phyloP scores from a whole-genome alignment of 1,140 invertebrate genomes.

The Coptotermes formosanus region DNA sequence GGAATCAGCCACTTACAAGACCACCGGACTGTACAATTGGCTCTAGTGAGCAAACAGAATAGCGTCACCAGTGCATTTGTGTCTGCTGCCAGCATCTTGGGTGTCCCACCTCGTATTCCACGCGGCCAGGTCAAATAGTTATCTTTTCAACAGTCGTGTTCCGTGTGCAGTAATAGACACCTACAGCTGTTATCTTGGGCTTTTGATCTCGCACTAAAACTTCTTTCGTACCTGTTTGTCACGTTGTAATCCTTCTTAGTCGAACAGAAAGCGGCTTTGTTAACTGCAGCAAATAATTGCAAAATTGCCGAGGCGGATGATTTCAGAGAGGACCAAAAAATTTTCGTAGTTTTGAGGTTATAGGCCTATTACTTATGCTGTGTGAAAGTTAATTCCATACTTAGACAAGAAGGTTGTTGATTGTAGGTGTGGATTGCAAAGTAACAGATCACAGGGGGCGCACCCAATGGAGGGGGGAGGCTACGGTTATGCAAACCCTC shows the following conservation, averaged over 20 bases:
- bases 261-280: background rate
- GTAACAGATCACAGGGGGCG: too few species aligned
- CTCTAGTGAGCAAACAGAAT: too few species aligned
- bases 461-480: too few species aligned
- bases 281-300: background rate
- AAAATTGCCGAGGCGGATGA: background rate
- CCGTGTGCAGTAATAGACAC: background rate
- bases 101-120: background rate
- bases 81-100: conserved; percentile 7
- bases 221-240: background rate
- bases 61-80: background rate
- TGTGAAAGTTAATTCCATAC: too few species aligned
- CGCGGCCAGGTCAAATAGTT: background rate
- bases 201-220: background rate
- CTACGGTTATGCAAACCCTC: too few species aligned
- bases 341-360: too few species aligned
- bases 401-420: too few species aligned
- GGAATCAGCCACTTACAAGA: too few species aligned
- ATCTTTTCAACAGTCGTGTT: background rate
- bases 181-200: background rate
- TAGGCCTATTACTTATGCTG: too few species aligned
- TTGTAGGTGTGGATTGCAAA: too few species aligned
- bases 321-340: background rate
- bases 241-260: background rate
- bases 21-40: too few species aligned